Base-by-base conservation (phyloP, 2,797 vertebrate species). In the Lepidocolaptes lacrymiger region DNA sequence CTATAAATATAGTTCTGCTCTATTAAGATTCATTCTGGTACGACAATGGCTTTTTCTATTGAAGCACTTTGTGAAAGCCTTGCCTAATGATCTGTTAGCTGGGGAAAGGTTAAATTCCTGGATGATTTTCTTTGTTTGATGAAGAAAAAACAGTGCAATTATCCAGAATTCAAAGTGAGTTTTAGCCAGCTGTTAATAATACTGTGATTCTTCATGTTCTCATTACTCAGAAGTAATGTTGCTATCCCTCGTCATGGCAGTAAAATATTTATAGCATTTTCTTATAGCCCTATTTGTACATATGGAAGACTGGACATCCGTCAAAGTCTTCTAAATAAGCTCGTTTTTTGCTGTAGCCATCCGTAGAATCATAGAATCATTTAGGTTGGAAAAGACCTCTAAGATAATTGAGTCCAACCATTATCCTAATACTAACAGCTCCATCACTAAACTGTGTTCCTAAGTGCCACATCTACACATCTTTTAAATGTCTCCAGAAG, bases 161-260 rank as follows among this genome's bases (percentile, higher is more conserved):
- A 95, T 95, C 88, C 56, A 55, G 88, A 87, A 95, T 92, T 92
- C 81, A 80, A 91, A 96, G 88, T 87, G 86, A 94, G 75, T 82
- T 94, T 94, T 91, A 96, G 77, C 96, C 96, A 96, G 91, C 96
- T 95, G 95, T 96, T 97, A 97, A 96, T 96, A 96, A 95, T 95
- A 94, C 78, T 71, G 20, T 0, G 1, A 89, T 93, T 96, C 91
- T 71, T 89, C 72, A 10, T 72, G 84, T 91, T 92, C 94, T 96
- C 75, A 64, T 96, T 94, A 93, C 75, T 91, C 77, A 74, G 74
- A 93, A 92, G 89, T 89, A 94, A 94, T n/a, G 84, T 72, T 81
- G 59, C 93, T 72, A 54, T 96, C 78, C 64, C 49, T 79, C 89
- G 86, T 87, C 61, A 36, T 87, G 61, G 86, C 91, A 94, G 84